Base-by-base conservation (phyloP, 2,113 vertebrate species). In the Megalops atlanticus region DNA sequence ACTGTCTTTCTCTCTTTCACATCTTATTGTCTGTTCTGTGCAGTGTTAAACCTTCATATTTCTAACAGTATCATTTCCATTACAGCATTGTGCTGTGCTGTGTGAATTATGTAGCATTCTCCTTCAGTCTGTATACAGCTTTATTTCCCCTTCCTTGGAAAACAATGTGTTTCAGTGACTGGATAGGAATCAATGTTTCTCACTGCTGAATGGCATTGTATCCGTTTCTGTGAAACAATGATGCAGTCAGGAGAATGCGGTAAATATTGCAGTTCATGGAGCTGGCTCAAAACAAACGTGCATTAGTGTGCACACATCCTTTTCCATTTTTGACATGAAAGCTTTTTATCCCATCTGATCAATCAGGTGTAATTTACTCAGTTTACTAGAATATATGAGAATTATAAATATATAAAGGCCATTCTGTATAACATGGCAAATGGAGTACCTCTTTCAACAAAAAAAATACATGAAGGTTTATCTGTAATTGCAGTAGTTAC, bases 161-260 rank as follows among this genome's bases (percentile, higher is more conserved):
- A 88, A 90, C 87, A 88, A 89, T 86, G 87, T 76, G 2, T 35
- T 39, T 82, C 82, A 81, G 80, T 82, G 82, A 87, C 88, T 89
- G 86, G 76, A 78, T 70, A 82, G 78, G 83, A 86, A 89, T 88
- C 88, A 88, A 83, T 84, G 49, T 84, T 86, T 35, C 76, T 47
- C 75, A 74, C 58, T 83, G 73, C 84, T 81, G 84, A 86, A 76
- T 84, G n/a, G 31, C 82, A 11, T 83, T 70, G 80, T 81, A 82
- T 89, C 79, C 24, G 49, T 87, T 84, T 83, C 83, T 80, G 74
- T 81, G 54, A 82, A 87, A 91, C 90, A 90, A 87, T 89, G 49
- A 78, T 33, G 15, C 31, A 45, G 72, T 21, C 41, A 35, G 76
- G 82, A 68, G 36, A 38, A 72, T 82, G 77, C 76, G 80, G 58